Conservation (phyloP, 2,113 vertebrate genomes). For the Nesogale talazaci region DNA sequence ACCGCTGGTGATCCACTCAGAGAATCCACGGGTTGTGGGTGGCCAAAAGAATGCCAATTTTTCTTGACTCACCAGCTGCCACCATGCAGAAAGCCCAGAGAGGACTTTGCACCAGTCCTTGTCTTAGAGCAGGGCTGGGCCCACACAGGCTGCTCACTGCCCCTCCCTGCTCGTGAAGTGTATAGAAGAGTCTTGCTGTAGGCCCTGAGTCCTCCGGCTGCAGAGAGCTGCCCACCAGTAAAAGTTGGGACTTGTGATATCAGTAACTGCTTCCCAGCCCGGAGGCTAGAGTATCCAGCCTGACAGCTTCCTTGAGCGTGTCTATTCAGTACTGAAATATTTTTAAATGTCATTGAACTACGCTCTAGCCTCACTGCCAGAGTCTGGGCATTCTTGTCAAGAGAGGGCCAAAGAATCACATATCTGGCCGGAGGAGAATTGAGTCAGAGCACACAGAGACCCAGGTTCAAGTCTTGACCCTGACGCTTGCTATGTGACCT, state of each 20-base stretch:
- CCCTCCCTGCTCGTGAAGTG: neutral
- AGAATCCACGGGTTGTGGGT: neutral
- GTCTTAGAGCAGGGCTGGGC: neutral
- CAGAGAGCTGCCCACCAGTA: neutral
- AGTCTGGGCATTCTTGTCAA: neutral
- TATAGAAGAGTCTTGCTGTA: neutral
- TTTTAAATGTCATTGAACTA: neutral
- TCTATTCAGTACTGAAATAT: neutral
- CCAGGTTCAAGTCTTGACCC: neutral
- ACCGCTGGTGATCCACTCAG: neutral
- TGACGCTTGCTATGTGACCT: neutral
- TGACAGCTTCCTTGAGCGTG: neutral
- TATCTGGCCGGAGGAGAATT: neutral
- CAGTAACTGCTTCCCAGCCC: neutral
- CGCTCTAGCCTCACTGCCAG: neutral
- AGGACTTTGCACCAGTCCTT: neutral
- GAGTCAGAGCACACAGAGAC: neutral
- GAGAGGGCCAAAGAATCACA: no score
- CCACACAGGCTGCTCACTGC: neutral
- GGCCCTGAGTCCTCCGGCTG: constrained; percentile 4
- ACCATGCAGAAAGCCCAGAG: neutral
- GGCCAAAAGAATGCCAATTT: neutral
- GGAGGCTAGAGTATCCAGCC: neutral
- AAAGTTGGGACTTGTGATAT: neutral
- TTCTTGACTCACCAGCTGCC: neutral